Evolutionary conservation across 2,888 invertebrate species (phyloP).

Genomic region (Drosophila mayaguana): DNA sequence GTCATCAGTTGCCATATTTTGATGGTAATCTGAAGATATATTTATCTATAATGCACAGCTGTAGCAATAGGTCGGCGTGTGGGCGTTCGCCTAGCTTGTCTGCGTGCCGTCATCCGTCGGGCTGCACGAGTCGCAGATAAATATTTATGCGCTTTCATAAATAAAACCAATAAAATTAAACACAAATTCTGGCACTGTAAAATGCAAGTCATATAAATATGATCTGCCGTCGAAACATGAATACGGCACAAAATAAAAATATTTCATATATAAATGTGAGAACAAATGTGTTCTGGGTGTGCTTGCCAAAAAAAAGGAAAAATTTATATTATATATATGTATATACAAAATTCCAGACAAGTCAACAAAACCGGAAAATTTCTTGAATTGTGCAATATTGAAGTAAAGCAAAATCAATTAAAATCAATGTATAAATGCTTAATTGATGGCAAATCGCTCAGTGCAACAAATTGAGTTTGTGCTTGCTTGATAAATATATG

Average conservation of each 20-base stretch:
- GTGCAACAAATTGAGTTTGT: conserved; percentile 32
- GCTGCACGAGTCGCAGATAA: conserved; percentile 62
- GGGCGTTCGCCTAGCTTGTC: conserved; percentile 36
- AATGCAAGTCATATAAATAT: conserved; percentile 32
- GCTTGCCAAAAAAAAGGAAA: conserved; percentile 31
- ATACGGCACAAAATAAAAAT: conserved; percentile 9
- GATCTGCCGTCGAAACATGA: conserved; percentile 13
- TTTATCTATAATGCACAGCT: conserved; percentile 40
- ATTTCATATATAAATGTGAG: background rate
- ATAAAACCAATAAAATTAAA: conserved; percentile 58
- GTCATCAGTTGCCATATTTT: conserved; percentile 54
- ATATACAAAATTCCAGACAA: conserved; percentile 12
- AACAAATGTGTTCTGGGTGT: conserved; percentile 9
- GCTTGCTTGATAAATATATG: conserved; percentile 14
- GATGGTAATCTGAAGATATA: conserved; percentile 60
- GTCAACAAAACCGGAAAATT: conserved; percentile 27
- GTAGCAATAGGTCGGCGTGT: conserved; percentile 28
- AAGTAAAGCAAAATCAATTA: conserved; percentile 34
- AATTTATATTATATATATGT: background rate
- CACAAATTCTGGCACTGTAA: conserved; percentile 26
- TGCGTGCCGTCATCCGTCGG: conserved; percentile 32
- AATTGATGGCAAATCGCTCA: conserved; percentile 47
- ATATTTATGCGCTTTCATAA: conserved; percentile 74
- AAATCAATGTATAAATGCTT: conserved; percentile 18
- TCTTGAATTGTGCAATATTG: conserved; percentile 40